Base-by-base conservation (phyloP, 1,140 invertebrate species). In the Caenorhabditis briggsae region DNA sequence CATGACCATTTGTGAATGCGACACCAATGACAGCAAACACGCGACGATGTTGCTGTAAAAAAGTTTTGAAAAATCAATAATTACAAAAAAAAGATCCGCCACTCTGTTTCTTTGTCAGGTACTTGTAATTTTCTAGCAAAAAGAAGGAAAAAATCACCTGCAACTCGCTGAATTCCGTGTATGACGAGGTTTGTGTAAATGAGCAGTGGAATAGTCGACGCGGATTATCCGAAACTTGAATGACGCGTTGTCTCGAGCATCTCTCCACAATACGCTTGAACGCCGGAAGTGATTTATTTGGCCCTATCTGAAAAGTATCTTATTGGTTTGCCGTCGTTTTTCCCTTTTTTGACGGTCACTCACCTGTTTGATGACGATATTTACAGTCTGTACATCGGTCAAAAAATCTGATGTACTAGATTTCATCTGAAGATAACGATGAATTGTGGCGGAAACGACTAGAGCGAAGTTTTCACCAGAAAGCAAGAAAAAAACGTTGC, bases 101-200 rank as follows among this genome's bases (percentile, higher is more conserved):
- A 16, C 9, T 53, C 2, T 53, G 16, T 53, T 53, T 53, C n/a
- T 2, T 14, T 53, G 16, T 11, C 6, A 53, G 33, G 33, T 33
- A 33, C 33, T 33, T 3, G 33, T 7, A 61, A 61, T 20, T 11
- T 14, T 58, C n/a, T 14, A 58, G 56, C 56, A 58, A n/a, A 84
- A 70, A 43, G 23, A 86, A 53, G 61, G 20, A 61, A n/a, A 87
- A 58, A 78, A 41, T 59, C 59, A 89, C 89, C 82, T 90, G 90
- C 48, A 91, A 87, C 41, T 91, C 91, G 46, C 89, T 88, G 74
- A 91, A 91, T 84, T 90, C 88, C 5, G 74, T 70, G 65, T 90
- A 86, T 14, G 85, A 87, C 12, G 85, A 65, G 18, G 90, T 88
- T 25, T 78, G 70, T 55, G 91, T 78, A 70, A 91, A 91, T 20